Percentiles rank a stretch among this genome's conserved stretches.
Evolutionary conservation across 2,797 vertebrate species (phyloP).

Genomic region (Gephyroberyx darwinii): DNA sequence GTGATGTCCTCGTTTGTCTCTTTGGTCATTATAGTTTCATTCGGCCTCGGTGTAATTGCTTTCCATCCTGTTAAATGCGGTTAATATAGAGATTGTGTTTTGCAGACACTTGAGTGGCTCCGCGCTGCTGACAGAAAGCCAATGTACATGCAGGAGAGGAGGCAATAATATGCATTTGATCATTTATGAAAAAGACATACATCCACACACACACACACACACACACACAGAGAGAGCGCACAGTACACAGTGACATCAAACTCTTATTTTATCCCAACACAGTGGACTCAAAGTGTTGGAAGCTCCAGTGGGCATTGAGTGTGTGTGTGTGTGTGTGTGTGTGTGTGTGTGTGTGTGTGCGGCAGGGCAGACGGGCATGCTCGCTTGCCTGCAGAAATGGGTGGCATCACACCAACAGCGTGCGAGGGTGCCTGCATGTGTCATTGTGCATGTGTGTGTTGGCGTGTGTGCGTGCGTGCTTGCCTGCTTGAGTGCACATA

Average conservation of each 20-base stretch:
- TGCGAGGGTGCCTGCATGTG: background rate
- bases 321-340: background rate
- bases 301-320: conserved; percentile 1
- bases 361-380: background rate
- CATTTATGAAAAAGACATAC: conserved; percentile 5
- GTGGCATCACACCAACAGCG: background rate
- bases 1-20: conserved; percentile 62
- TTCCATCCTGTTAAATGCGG: conserved; percentile 58
- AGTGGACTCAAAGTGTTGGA: background rate
- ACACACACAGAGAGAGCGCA: no score
- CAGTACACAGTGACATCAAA: background rate
- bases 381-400: background rate
- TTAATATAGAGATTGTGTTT: conserved; percentile 49
- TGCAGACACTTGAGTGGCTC: conserved; percentile 38
- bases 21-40: conserved; percentile 56
- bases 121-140: conserved; percentile 9
- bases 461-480: background rate
- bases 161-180: conserved; percentile 29
- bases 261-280: background rate
- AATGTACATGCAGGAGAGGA: conserved; percentile 22
- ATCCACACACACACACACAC: background rate
- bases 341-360: conserved; percentile 13
- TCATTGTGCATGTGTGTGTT: conserved; percentile 15
- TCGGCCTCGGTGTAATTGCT: conserved; percentile 50
- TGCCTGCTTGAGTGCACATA: background rate